Evolutionary conservation across 23 tunicate species (phyloP), one percentile per base, ranked within the genome.

Genomic region (Corella eumyota): DNA sequence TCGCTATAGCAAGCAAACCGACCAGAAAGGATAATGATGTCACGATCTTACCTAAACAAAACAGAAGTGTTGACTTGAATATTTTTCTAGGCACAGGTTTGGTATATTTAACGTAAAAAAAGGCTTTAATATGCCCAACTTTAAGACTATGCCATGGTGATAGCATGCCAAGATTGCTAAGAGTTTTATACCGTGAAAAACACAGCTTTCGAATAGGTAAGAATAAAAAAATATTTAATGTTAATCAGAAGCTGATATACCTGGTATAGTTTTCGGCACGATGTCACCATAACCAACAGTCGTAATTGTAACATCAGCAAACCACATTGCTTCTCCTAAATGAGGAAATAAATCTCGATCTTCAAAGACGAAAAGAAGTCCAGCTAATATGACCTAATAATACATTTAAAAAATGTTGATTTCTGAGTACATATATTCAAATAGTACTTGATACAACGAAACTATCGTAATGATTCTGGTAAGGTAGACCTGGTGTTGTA

Each of bases 271-370:
- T 29, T 61, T 55, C 29, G 85, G 85, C 13, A 33, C 64, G 4
- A 78, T 30, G 34, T 78, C 85, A 3, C 85, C 85, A 34, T 69
- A 78, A 5, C 85, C 85, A 6, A 78, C 85, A 3, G 85, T 78
- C 3, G 85, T 78, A 5, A 78, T 62, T 27, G 85, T 78, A 2
- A 78, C 74, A 19, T 76, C 63, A 21, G 85, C 68, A 36, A 76
- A 78, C 85, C 85, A 78, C 17, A 69, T 38, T 19, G 85, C 76
- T 25, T 78, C 85, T 6, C 76, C 75, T 1, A 78, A 60, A 36
- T 69, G 37, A 29, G 58, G 20, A 35, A 78, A 69, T 30, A 44
- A 51, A 2, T 60, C 30, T 27, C 25, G 46, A n/a, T 50, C 66
- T 51, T 76, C 83, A 5, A 76, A 31, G 3, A 30, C 30, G 58